A percentile compares a stretch with the other conserved stretches of the same genome.
phyloP scores from a whole-genome alignment of 2,113 vertebrate genomes.

The Octodon degus region DNA sequence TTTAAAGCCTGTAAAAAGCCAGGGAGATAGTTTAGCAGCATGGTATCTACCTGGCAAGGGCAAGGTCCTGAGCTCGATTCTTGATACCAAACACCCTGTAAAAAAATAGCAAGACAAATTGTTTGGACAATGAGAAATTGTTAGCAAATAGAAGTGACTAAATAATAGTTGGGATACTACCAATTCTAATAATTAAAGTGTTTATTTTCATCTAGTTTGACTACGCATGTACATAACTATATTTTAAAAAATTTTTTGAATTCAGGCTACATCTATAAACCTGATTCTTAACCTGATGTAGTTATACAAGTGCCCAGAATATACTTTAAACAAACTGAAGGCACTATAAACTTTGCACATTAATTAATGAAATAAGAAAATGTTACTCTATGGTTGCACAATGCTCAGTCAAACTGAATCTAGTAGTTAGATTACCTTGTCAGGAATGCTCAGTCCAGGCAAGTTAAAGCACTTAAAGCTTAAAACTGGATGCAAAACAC shows the following conservation, averaged over 20 bases:
- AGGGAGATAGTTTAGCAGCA: no score
- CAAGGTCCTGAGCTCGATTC: no score
- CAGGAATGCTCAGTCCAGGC: neutral
- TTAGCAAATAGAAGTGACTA: neutral
- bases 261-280: slow-evolving; percentile 33
- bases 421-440: neutral
- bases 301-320: neutral
- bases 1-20: neutral
- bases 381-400: neutral
- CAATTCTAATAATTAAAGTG: slow-evolving; percentile 39
- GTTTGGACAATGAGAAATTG: slow-evolving; percentile 12
- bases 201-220: slow-evolving; percentile 19
- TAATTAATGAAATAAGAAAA: slow-evolving; percentile 42
- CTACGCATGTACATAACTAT: neutral
- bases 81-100: neutral
- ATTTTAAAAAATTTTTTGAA: neutral
- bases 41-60: no score
- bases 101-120: slow-evolving; percentile 14
- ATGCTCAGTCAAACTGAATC: neutral
- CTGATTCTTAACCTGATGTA: slow-evolving; percentile 29
- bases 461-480: slow-evolving; percentile 3
- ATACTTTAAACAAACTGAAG: slow-evolving; percentile 50
- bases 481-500: neutral
- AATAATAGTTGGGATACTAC: neutral
- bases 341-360: neutral